These are phyloP conservation scores for Columba guinea DNA, from an alignment of 2,797 vertebrate species.

Conservation along the genomic window DNA sequence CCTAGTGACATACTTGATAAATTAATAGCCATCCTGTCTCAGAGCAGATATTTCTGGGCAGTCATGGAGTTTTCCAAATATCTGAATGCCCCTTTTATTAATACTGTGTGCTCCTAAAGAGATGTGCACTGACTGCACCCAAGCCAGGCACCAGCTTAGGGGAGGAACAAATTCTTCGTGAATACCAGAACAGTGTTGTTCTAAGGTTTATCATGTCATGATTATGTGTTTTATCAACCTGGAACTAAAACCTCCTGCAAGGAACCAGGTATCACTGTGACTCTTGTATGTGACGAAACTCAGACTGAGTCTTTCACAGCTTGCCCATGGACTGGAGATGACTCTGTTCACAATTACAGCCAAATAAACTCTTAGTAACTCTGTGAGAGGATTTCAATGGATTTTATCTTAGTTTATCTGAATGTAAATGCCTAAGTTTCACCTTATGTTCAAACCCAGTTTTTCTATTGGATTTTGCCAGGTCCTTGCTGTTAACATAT, in stretches of 20 bases:
- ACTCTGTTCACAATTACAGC: background rate
- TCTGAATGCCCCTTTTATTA: background rate
- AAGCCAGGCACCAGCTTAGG: background rate
- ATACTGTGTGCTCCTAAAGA: background rate
- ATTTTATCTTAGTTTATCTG: background rate
- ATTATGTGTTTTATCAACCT: background rate
- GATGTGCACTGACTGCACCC: background rate
- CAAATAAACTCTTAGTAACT: background rate
- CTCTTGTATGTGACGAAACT: background rate
- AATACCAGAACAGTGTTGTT: background rate
- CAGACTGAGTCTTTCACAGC: background rate
- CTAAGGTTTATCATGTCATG: background rate
- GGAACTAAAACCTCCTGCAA: background rate
- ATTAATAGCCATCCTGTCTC: background rate
- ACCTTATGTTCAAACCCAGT: background rate
- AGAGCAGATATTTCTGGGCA: background rate
- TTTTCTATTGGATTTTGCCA: background rate
- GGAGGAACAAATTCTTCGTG: background rate
- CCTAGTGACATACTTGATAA: background rate
- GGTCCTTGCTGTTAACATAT: background rate
- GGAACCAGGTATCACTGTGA: background rate
- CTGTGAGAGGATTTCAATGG: background rate
- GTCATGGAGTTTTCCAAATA: conserved; percentile 21
- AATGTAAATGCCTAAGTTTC: background rate
- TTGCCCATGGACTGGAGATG: background rate